These are phyloP conservation scores for Rhincodon typus DNA, from an alignment of 2,797 vertebrate species.

Conservation along the genomic window DNA sequence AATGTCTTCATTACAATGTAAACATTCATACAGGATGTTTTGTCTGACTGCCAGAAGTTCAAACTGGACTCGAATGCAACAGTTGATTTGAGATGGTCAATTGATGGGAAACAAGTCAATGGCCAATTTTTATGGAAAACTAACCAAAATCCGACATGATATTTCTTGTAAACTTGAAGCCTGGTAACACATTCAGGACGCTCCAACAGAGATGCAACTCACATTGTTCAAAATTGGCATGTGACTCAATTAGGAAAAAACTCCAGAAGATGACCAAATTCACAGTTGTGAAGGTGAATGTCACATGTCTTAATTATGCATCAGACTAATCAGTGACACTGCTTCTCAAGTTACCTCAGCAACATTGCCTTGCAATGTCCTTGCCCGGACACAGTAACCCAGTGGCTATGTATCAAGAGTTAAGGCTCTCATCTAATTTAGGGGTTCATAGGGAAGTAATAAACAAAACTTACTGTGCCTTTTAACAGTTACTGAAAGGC, in stretches of 20 bases:
- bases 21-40: background rate
- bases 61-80: background rate
- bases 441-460: background rate
- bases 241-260: background rate
- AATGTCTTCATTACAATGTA: background rate
- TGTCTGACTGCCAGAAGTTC: background rate
- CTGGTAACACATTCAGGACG: background rate
- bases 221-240: background rate
- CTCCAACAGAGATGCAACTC: background rate
- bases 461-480: background rate
- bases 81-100: background rate
- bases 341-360: background rate
- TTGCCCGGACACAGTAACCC: background rate
- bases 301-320: background rate
- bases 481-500: background rate
- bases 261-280: background rate
- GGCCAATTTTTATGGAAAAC: background rate
- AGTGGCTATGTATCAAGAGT: background rate
- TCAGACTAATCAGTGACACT: background rate
- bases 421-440: background rate
- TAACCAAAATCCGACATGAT: background rate
- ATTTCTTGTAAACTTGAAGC: background rate
- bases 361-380: background rate
- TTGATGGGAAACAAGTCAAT: background rate
- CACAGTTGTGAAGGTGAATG: background rate